phyloP scores from a whole-genome alignment of 2,113 vertebrate genomes.

The Dromaius novaehollandiae region DNA sequence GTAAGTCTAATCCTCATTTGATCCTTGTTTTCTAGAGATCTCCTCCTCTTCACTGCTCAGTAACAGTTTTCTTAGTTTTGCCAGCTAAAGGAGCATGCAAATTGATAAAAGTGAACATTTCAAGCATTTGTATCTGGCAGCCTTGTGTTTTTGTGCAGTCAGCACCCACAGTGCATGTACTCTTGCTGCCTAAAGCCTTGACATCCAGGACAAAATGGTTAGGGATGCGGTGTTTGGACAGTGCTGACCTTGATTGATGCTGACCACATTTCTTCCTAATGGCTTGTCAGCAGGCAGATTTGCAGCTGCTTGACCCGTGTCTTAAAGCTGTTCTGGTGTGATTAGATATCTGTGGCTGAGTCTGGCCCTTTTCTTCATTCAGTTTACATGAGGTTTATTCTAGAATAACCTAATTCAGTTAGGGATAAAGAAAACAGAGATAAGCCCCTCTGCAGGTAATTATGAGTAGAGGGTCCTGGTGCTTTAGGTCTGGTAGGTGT shows the following conservation, averaged over 20 bases:
- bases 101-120: neutral
- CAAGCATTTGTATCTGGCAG: neutral
- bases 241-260: neutral
- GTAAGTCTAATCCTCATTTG: neutral
- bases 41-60: neutral
- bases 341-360: neutral
- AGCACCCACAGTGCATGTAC: accelerated
- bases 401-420: neutral
- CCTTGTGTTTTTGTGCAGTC: neutral
- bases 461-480: neutral
- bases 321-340: neutral
- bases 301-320: neutral
- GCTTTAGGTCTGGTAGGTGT: neutral
- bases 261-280: neutral
- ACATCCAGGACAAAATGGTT: accelerated
- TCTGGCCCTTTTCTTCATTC: neutral
- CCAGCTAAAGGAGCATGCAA: neutral
- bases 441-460: neutral
- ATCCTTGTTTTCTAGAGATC: neutral
- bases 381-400: neutral
- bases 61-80: neutral
- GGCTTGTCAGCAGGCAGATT: neutral
- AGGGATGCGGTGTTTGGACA: accelerated
- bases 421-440: neutral
- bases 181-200: neutral